Evolutionary conservation across 2,113 vertebrate species (phyloP), one percentile per base, ranked within the genome.

Genomic region (Saguinus midas): DNA sequence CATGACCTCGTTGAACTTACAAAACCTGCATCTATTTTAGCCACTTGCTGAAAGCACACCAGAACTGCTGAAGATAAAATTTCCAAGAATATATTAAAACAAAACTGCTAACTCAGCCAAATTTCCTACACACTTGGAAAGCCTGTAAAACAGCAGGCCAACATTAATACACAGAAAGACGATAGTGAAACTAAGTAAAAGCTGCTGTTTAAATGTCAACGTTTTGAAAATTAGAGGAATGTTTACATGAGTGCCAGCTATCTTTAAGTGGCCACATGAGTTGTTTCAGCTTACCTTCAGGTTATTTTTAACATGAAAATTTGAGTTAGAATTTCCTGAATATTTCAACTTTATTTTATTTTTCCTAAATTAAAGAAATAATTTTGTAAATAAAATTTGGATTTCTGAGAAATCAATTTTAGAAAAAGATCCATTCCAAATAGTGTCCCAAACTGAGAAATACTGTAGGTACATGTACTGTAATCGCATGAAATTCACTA

Each of bases 51-150:
- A 96, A 97, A 96, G 91, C 88, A 95, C 70, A 92, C 45, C 40
- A 95, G 72, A 73, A 87, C 52, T 92, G 87, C 90, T 95, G 81
- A 80, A 97, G 95, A 96, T 84, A 90, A 97, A 96, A 88, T 91
- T 92, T 96, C 96, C 95, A 97, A 91, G 96, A 97, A 95, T 94
- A 96, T 82, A 96, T 96, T 97, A 89, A 97, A 97, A 96, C 84
- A 95, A 97, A 96, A 95, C 85, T 89, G 66, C 92, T 86, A 94
- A 94, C 75, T 81, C 86, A 88, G 96, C 90, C 94, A 89, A 93
- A 96, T 94, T 92, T 92, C 82, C 91, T 96, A 93, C 61, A 91
- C 85, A 78, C 78, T 96, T 97, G 94, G 90, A 94, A 96, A 93
- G 84, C 35, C 82, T 93, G 18, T 94, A 89, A 96, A 97, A 97